These are phyloP conservation scores for Rousettus leschenaultii DNA, from an alignment of 2,113 vertebrate species.

Conservation along the genomic window DNA sequence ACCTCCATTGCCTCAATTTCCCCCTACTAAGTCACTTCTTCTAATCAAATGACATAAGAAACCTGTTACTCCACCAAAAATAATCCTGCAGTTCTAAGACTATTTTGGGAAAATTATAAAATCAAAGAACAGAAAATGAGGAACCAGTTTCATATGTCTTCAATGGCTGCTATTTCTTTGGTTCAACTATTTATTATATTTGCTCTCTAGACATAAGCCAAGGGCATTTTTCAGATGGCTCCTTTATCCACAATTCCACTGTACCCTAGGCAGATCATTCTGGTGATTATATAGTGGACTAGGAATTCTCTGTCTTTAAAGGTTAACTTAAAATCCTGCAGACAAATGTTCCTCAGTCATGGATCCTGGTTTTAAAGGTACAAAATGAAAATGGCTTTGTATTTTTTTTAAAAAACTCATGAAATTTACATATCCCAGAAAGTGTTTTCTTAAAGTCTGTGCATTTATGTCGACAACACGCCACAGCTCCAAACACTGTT, in stretches of 20 bases:
- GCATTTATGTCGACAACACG: not conserved
- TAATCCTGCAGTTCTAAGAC: not conserved
- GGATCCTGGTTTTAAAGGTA: not conserved
- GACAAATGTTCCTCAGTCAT: not conserved
- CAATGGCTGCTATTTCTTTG: not conserved
- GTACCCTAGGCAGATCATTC: not conserved
- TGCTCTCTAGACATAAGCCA: not conserved
- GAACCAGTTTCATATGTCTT: not conserved
- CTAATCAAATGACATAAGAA: not conserved
- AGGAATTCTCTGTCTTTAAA: constrained; percentile 9
- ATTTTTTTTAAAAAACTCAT: not conserved
- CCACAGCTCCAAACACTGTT: not conserved
- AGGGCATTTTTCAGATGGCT: not conserved
- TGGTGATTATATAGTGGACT: not conserved
- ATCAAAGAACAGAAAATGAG: not conserved
- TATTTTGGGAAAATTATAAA: not conserved
- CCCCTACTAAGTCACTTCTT: not conserved
- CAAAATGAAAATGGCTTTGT: not conserved
- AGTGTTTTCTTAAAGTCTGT: not conserved
- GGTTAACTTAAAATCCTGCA: not conserved
- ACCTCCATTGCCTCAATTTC: not conserved
- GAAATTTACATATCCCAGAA: not conserved
- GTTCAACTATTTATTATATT: not conserved
- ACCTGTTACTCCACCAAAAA: not conserved
- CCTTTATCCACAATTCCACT: not conserved